Conservation (phyloP, 2,113 vertebrate genomes). For the Piprites chloris region DNA sequence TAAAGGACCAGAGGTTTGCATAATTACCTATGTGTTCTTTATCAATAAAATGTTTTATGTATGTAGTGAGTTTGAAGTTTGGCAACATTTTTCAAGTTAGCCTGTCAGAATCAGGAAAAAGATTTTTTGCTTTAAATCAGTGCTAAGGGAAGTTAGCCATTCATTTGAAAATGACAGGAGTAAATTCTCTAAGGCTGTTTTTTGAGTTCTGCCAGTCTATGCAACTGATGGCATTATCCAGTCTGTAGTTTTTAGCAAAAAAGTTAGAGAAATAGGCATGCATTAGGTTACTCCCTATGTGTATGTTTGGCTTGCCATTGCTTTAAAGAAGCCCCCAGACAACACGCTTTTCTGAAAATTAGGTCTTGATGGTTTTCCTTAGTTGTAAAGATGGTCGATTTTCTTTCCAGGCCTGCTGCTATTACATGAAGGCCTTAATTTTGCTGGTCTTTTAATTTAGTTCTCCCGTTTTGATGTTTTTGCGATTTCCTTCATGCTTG, state of each 20-base stretch:
- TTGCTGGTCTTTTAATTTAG: not conserved
- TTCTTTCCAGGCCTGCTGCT: too few species aligned
- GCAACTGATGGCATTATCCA: not conserved
- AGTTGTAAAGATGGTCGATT: too few species aligned
- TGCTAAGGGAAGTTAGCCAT: not conserved
- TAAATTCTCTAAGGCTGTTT: not conserved
- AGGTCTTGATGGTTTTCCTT: too few species aligned
- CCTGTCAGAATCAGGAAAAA: not conserved
- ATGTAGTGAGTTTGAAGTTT: not conserved
- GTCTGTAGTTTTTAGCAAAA: not conserved
- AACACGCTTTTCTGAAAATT: too few species aligned
- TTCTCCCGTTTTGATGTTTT: not conserved
- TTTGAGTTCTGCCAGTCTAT: not conserved
- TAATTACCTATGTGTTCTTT: slow-evolving; percentile 7
- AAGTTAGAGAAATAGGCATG: not conserved
- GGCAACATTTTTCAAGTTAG: not conserved
- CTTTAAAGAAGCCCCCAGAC: too few species aligned
- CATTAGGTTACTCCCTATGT: not conserved
- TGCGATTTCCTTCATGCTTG: rapidly evolving
- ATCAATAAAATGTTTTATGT: not conserved
- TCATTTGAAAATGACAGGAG: not conserved
- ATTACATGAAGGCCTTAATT: not conserved
- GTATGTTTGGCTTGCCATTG: not conserved
- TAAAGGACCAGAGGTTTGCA: slow-evolving; percentile 1
- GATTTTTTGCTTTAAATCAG: not conserved